Base-by-base conservation (phyloP, 2,113 vertebrate genomes). In the Calidris pygmaea region DNA sequence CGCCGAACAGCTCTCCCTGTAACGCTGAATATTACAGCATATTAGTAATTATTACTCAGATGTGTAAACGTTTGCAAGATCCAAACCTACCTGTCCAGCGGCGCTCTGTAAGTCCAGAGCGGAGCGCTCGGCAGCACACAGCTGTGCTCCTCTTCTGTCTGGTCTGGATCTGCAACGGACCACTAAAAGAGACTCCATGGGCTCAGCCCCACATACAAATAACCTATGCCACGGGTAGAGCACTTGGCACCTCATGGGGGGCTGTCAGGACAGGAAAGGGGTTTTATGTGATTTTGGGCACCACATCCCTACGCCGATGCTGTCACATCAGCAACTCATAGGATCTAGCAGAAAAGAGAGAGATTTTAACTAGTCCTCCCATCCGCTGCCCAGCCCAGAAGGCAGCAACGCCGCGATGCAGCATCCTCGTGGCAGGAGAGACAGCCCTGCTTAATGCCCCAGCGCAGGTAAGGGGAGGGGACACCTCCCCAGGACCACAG, bases 71-170 rank as follows among this genome's bases (percentile, higher is more conserved):
- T 15, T 11, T 79, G 34, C 48, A 11, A 70, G 73, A 53, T 29
- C 62, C 73, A 81, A 77, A 14, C 58, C 37, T 47, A 22, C 66
- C 62, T 37, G 53, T 18, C 32, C 39, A 18, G 24, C 56, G 7
- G 0, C 0, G 0, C 1, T 18, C 20, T 4, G 26, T 2, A 48
- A 82, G 75, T 29, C 48, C 58, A 79, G 81, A 90, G 92, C 43
- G 11, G 30, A 81, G 52, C 47, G 5, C 59, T 29, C 41, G 2
- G 52, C 66, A 59, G 52, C 68, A 15, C 58, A 15, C 29, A 17
- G 52, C 5, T 10, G 41, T 9, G 53, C 48, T 91, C 53, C 35
- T 65, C 90, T 56, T 45, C 81, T 52, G 22, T 16, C 53, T 7
- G 7, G n/a, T 50, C 2, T 9, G 53, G 62, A 32, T 9, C 77